A percentile compares a stretch with the other conserved stretches of the same genome.
phyloP scores from a whole-genome alignment of 2,797 vertebrate genomes.

The Chromis chromis region DNA sequence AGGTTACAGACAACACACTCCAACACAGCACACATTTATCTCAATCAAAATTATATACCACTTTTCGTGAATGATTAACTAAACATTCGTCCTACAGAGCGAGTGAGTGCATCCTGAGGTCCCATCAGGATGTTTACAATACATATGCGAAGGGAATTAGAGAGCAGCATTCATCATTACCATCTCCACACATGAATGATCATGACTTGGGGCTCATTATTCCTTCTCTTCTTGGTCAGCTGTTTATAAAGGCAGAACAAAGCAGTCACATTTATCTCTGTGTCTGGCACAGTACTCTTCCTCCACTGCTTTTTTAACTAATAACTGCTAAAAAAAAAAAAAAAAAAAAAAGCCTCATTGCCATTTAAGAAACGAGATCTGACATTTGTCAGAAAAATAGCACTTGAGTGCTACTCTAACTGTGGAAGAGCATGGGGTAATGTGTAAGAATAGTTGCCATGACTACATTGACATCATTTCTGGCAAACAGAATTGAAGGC shows the following conservation, averaged over 20 bases:
- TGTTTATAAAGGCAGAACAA: constrained; percentile 41
- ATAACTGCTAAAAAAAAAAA: background rate
- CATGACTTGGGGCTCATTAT: constrained; percentile 45
- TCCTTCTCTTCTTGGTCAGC: constrained; percentile 37
- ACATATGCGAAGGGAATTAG: constrained; percentile 17
- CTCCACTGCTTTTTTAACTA: constrained; percentile 37
- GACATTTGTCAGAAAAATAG: constrained; percentile 80
- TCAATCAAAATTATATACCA: constrained; percentile 16
- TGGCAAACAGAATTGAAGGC: constrained; percentile 84
- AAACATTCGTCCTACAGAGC: background rate
- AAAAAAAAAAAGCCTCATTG: constrained; percentile 32
- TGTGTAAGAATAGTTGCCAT: constrained; percentile 92
- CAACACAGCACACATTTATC: constrained; percentile 12
- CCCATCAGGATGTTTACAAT: constrained; percentile 26
- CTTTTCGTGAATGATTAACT: constrained; percentile 13
- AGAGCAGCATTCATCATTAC: constrained; percentile 23
- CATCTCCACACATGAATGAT: constrained; percentile 32
- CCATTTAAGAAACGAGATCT: constrained; percentile 81
- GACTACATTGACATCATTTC: constrained; percentile 91
- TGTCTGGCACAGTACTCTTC: background rate
- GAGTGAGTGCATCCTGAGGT: background rate
- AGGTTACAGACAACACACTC: constrained; percentile 9
- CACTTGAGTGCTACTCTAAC: constrained; percentile 85
- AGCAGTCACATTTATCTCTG: constrained; percentile 29
- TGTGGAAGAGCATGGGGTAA: constrained; percentile 82